A percentile compares a stretch with the other conserved stretches of the same genome.
Evolutionary conservation across 2,888 invertebrate species (phyloP).

Genomic region (Cephus rjabovi): DNA sequence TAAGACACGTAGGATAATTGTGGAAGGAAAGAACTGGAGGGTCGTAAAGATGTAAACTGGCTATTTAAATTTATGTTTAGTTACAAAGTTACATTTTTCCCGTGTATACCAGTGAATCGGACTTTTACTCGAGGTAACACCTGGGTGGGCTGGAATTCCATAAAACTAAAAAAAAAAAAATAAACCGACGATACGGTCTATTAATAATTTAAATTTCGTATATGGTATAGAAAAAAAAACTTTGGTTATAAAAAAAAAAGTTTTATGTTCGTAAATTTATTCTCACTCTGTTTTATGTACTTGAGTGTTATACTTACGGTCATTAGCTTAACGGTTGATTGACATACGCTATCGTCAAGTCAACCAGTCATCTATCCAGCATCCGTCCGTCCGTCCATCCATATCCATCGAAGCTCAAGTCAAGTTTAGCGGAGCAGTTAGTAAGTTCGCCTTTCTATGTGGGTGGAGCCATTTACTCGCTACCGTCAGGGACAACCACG

Average conservation of each 20-base stretch:
- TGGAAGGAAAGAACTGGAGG: constrained; percentile 27
- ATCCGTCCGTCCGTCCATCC: neutral
- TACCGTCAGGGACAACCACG: constrained; percentile 48
- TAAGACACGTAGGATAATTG: constrained; percentile 30
- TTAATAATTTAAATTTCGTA: neutral
- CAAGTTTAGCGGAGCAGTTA: constrained; percentile 16
- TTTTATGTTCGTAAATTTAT: neutral
- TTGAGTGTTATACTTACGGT: neutral
- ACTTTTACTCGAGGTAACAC: neutral
- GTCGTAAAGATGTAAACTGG: constrained; percentile 26
- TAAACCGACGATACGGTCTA: neutral
- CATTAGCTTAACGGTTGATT: neutral
- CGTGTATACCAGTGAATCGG: neutral
- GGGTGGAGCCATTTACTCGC: constrained; percentile 47
- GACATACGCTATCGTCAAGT: neutral
- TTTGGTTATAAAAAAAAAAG: too few relatives aligned
- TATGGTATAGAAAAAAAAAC: neutral
- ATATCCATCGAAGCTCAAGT: neutral
- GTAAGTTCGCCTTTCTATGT: constrained; percentile 47
- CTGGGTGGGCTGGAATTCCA: neutral
- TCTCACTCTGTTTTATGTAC: neutral
- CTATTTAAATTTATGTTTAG: neutral
- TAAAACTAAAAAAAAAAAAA: too few relatives aligned
- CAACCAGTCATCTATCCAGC: neutral
- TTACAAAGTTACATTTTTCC: neutral